phyloP scores from a whole-genome alignment of 2,113 vertebrate genomes.

The Tragelaphus scriptus region DNA sequence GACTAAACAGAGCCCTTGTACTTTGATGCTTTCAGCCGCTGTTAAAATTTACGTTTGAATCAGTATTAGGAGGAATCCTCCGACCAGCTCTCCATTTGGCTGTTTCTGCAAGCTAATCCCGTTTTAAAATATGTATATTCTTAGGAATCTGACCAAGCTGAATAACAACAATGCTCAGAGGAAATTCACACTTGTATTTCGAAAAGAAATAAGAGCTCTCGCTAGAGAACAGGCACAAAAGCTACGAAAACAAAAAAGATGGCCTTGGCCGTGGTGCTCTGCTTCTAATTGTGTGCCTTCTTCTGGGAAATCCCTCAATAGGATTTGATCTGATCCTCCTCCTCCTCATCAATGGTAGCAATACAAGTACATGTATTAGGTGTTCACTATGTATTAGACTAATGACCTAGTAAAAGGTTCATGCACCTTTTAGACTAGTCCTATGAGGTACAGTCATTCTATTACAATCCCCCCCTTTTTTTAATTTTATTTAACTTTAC shows the following conservation, averaged over 20 bases:
- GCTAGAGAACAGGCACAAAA: background rate
- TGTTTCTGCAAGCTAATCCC: slow-evolving; percentile 42
- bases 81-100: background rate
- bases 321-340: background rate
- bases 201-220: background rate
- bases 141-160: slow-evolving; percentile 10
- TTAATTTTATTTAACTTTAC: no score
- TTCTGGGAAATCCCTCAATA: background rate
- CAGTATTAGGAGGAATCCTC: slow-evolving; percentile 32
- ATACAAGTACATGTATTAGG: background rate
- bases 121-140: slow-evolving; percentile 39
- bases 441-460: background rate
- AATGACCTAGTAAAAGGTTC: background rate
- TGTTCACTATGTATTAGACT: background rate
- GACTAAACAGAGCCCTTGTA: slow-evolving; percentile 25
- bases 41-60: slow-evolving; percentile 33
- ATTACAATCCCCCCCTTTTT: no score
- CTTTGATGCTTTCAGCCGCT: slow-evolving; percentile 36
- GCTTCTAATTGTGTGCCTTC: background rate
- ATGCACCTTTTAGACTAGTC: background rate
- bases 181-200: slow-evolving; percentile 6
- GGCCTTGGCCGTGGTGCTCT: background rate
- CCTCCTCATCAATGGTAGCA: background rate
- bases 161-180: slow-evolving; percentile 31
- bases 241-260: background rate